Evolutionary conservation across 2,888 invertebrate species (phyloP), one percentile per base, ranked within the genome.

Genomic region (Cremastobaeus sp.): DNA sequence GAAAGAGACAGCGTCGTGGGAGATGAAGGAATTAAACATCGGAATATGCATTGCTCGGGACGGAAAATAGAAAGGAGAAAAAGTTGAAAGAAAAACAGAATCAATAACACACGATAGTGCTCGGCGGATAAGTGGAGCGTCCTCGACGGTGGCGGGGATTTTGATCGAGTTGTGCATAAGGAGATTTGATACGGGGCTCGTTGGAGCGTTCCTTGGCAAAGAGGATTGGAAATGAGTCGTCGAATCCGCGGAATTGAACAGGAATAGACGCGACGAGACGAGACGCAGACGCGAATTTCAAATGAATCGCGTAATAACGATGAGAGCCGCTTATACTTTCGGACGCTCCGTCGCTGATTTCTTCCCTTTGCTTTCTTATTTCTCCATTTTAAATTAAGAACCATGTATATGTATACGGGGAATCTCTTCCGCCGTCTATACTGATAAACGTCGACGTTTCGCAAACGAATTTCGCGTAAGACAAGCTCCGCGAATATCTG

Each of bases 291-390:
- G 59, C 34, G 79, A 79, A 82, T 84, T 84, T 83, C 83, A 85
- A 85, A 86, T 84, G 86, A 85, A 83, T 86, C 84, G 82, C 84
- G 81, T 83, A 85, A 85, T 84, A 84, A 82, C 81, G 57, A n/a
- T n/a, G n/a, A 65, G 77, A 82, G 79, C 83, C 82, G 82, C 83
- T 85, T 84, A 82, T 80, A 78, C 82, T 83, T 84, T 83, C 82
- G 76, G 77, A 76, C 77, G 76, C 15, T 35, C 18, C 5, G 28
- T 11, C 20, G 15, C 6, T 50, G 5, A 43, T 64, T 52, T 20
- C 39, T 35, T 45, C 28, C 37, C 15, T 11, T 21, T 21, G n/a
- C 17, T 3, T 32, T 47, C 47, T 32, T 47, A 48, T 32, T 32
- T 48, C 20, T 30, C 11, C 2, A 14, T 35, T 3, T 17, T 9